Evolutionary conservation across 1,140 invertebrate species (phyloP).

Genomic region (Ptiloglossa arizonensis): DNA sequence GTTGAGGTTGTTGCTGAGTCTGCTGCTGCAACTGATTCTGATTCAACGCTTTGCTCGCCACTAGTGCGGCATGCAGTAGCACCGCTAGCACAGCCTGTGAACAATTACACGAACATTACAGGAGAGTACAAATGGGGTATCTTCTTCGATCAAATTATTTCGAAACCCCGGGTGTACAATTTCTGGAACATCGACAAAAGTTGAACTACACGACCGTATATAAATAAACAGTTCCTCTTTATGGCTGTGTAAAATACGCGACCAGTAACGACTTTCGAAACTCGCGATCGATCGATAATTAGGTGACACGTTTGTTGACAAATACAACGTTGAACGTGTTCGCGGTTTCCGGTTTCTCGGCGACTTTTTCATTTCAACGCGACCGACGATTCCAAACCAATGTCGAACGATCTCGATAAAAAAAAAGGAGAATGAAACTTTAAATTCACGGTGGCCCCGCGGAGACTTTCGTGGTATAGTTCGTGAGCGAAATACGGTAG

Average conservation of each 20-base stretch:
- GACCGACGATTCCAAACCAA: no score
- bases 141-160: no score
- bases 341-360: not conserved
- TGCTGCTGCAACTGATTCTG: constrained; percentile 70
- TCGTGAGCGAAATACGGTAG: constrained; percentile 2
- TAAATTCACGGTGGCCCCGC: not conserved
- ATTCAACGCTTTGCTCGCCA: constrained; percentile 79
- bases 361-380: no score
- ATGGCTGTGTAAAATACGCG: not conserved
- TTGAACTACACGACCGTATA: no score
- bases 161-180: no score
- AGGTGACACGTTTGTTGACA: constrained; percentile 25
- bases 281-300: constrained; percentile 34
- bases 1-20: constrained; percentile 62
- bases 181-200: no score
- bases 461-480: no score
- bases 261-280: constrained; percentile 43
- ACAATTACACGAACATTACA: constrained; percentile 12
- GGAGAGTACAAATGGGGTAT: no score
- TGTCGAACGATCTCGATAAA: no score
- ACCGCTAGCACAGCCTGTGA: constrained; percentile 78
- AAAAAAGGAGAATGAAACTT: no score
- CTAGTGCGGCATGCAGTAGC: constrained; percentile 79
- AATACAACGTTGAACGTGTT: not conserved
- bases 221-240: no score